Base-by-base conservation (phyloP, 2,888 invertebrate genomes). In the Coenonympha glycerion region DNA sequence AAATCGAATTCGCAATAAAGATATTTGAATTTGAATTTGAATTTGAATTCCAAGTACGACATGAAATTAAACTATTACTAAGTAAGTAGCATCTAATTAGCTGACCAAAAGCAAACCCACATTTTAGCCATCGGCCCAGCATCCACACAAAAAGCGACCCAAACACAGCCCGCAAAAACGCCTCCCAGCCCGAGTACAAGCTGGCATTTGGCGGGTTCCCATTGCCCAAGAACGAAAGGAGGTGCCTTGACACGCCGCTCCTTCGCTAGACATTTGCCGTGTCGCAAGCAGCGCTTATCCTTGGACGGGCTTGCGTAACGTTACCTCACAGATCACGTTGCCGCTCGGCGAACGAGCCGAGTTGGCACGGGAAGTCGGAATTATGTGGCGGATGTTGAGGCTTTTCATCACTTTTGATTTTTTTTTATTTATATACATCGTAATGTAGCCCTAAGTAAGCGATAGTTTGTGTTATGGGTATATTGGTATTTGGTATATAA, bases 231-330 rank as follows among this genome's bases (percentile, higher is more conserved):
- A 69, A 71, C 70, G 80, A 80, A 80, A 79, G 80, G 74, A 65
- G 55, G 49, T 66, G 66, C 76, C 81, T 81, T 81, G 82, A 81
- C 81, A 77, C 70, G 68, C 66, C 70, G 69, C 71, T 76, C 80
- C 82, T 81, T 81, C 76, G 76, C 81, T 81, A 80, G 78, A 79
- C 80, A 80, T 80, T 81, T 64, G 57, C 53, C 55, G 63, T 65
- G 64, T 62, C 63, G 64, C 62, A 68, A 68, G 56, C 57, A 53
- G 53, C 24, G 26, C 30, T 51, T 69, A 69, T 69, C 69, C 69
- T 68, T 69, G 69, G 62, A n/a, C n/a, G n/a, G 46, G 61, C 55
- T 69, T 68, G 68, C 64, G 66, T 65, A 66, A 66, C 58, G 42
- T 65, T 67, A 64, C 65, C 59, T 64, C 65, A n/a, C n/a, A n/a